phyloP scores from a whole-genome alignment of 2,888 invertebrate species.

The Junonia oenone region DNA sequence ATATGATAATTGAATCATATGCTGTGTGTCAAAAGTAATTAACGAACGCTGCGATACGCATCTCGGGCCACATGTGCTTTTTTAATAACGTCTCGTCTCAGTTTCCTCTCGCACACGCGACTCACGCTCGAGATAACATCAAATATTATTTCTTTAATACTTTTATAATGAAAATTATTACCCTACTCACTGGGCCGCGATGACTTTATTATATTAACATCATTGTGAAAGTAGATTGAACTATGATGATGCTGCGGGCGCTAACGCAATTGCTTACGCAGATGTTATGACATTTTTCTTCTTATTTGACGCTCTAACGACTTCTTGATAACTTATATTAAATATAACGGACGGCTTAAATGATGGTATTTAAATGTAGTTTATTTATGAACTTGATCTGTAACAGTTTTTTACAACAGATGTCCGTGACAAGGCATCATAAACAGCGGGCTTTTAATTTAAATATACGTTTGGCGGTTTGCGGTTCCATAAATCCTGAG shows the following conservation, averaged over 20 bases:
- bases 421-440: constrained; percentile 26
- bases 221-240: constrained; percentile 74
- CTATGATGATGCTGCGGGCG: constrained; percentile 54
- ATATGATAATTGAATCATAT: constrained; percentile 80
- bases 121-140: constrained; percentile 71
- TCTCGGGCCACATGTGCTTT: constrained; percentile 75
- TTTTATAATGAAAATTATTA: constrained; percentile 66
- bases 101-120: constrained; percentile 67
- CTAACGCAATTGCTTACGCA: constrained; percentile 47
- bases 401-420: constrained; percentile 22
- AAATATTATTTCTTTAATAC: constrained; percentile 69
- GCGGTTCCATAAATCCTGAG: constrained; percentile 37
- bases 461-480: constrained; percentile 19
- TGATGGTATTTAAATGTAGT: constrained; percentile 15
- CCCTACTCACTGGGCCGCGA: constrained; percentile 42
- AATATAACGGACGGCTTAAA: constrained; percentile 17
- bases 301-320: constrained; percentile 34
- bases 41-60: constrained; percentile 75
- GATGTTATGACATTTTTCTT: constrained; percentile 45
- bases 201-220: constrained; percentile 70
- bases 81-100: constrained; percentile 69
- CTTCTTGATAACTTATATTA: constrained; percentile 26
- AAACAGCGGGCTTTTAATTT: constrained; percentile 32
- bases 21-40: constrained; percentile 78
- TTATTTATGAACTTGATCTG: constrained; percentile 17